These are phyloP conservation scores for Parelbella ahira DNA, from an alignment of 2,888 invertebrate genomes.

Conservation along the genomic window DNA sequence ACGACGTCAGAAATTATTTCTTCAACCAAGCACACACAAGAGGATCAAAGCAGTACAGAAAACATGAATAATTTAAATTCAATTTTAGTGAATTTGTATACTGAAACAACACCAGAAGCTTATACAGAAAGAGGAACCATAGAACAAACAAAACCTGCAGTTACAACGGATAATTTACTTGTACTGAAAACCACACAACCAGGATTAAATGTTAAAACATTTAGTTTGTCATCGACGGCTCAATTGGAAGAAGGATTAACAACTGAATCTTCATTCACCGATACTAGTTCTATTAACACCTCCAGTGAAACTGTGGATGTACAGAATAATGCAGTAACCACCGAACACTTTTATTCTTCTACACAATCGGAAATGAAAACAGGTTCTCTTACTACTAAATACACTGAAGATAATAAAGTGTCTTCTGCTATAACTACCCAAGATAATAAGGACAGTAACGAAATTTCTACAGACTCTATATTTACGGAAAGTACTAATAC, in stretches of 20 bases:
- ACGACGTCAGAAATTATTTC: too few species aligned
- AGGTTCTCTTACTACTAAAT: background rate
- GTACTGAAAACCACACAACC: background rate
- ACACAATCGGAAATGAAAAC: conserved; percentile 6
- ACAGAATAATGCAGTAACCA: background rate
- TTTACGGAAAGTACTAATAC: too few species aligned
- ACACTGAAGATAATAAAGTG: background rate
- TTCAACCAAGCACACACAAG: background rate
- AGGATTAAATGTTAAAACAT: background rate
- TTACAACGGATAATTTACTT: conserved; percentile 2
- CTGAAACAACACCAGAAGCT: background rate
- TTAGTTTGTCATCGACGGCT: background rate
- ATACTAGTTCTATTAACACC: background rate
- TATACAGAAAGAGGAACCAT: too few species aligned
- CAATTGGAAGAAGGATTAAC: background rate
- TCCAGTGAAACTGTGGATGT: background rate
- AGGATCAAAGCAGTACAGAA: background rate
- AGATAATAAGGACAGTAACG: too few species aligned
- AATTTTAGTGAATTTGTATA: background rate
- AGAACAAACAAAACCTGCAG: conserved; percentile 3
- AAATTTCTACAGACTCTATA: too few species aligned
- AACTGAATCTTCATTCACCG: background rate
- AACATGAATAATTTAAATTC: background rate
- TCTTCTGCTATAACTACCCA: too few species aligned
- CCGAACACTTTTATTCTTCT: background rate